A percentile compares a stretch with the other conserved stretches of the same genome.
Evolutionary conservation across 2,113 vertebrate species (phyloP).

Genomic region (Lophochroa leadbeateri): DNA sequence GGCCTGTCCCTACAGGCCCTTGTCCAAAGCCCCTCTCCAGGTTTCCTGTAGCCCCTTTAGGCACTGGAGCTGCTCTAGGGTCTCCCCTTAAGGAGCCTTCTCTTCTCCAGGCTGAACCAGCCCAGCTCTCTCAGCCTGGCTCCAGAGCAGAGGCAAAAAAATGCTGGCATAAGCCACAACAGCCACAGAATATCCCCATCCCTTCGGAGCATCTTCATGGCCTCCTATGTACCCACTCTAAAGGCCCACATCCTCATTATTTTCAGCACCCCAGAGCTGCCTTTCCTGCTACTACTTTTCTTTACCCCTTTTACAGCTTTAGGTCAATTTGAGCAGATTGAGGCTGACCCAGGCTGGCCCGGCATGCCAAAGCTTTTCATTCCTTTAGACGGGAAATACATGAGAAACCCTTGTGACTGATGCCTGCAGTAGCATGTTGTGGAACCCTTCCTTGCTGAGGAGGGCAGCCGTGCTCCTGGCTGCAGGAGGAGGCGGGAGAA

Average conservation of each 20-base stretch:
- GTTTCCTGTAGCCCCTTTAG: not conserved
- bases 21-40: not conserved
- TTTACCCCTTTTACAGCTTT: not conserved
- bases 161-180: not conserved
- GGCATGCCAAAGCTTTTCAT: not conserved
- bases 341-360: not conserved
- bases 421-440: not conserved
- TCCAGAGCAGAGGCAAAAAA: not conserved
- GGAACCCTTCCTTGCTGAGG: not conserved
- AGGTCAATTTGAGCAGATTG: fast-evolving
- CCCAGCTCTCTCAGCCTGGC: not conserved
- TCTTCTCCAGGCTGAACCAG: not conserved
- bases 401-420: not conserved
- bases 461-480: not conserved
- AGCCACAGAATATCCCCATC: not conserved
- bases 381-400: not conserved
- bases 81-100: not conserved
- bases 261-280: not conserved
- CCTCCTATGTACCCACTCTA: not conserved
- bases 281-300: not conserved
- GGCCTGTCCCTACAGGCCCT: not conserved
- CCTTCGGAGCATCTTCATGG: not conserved
- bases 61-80: not conserved
- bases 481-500: not conserved
- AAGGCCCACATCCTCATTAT: not conserved